These are phyloP conservation scores for Steinernema khuongi DNA, from an alignment of 1,140 invertebrate genomes.

Conservation along the genomic window DNA sequence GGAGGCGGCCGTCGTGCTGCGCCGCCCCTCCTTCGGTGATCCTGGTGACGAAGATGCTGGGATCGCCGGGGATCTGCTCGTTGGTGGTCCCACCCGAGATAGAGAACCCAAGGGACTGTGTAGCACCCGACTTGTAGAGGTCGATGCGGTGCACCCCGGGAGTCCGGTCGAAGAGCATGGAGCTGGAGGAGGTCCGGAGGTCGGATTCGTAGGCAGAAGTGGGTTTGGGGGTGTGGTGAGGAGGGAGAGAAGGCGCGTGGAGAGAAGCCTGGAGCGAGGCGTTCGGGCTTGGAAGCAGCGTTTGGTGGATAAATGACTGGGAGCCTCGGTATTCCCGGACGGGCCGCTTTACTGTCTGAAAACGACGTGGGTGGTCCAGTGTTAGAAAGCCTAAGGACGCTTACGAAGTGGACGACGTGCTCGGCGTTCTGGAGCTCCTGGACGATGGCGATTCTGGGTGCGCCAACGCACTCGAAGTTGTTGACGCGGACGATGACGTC, in stretches of 20 bases:
- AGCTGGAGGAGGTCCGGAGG: background rate
- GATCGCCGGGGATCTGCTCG: constrained; percentile 64
- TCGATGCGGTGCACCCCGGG: background rate
- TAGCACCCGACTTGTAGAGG: background rate
- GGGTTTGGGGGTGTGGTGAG: background rate
- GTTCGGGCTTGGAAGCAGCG: too few species aligned
- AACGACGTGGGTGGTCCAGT: background rate
- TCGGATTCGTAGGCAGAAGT: background rate
- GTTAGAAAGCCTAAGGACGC: background rate
- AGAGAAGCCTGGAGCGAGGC: too few species aligned
- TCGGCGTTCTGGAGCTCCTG: background rate
- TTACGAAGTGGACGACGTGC: background rate
- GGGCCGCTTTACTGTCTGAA: background rate
- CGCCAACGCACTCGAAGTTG: background rate
- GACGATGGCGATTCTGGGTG: background rate
- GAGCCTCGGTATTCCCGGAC: background rate
- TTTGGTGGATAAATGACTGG: too few species aligned
- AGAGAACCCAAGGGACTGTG: constrained; percentile 62
- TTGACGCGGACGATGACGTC: background rate
- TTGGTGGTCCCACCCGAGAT: constrained; percentile 63
- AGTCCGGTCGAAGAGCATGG: background rate
- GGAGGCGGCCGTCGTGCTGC: constrained; percentile 73
- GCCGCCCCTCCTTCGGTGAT: constrained; percentile 93
- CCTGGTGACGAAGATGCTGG: constrained; percentile 93
- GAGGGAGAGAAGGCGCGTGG: background rate